These are phyloP conservation scores for Castor canadensis DNA, from an alignment of 2,113 vertebrate species.

Conservation along the genomic window DNA sequence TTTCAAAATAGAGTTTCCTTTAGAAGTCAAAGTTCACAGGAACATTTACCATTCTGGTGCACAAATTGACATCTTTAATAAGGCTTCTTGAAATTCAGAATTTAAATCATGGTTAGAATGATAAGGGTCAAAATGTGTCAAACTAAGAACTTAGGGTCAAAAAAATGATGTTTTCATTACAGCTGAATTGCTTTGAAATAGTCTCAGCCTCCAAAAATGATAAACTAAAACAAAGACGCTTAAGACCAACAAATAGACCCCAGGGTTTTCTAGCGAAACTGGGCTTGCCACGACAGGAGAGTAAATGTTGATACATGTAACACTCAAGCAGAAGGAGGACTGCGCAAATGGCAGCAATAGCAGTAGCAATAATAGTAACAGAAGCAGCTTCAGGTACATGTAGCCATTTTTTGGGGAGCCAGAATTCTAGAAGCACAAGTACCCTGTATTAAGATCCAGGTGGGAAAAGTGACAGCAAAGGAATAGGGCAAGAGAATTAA, in stretches of 20 bases:
- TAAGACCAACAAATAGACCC: conserved; percentile 24
- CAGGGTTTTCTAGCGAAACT: conserved; percentile 26
- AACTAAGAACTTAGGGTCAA: conserved; percentile 56
- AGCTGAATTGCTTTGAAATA: conserved; percentile 14
- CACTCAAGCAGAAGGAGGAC: background rate
- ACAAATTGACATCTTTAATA: conserved; percentile 79
- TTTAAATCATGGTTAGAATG: conserved; percentile 72
- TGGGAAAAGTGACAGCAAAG: background rate
- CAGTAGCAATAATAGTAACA: fast-evolving
- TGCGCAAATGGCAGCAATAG: fast-evolving
- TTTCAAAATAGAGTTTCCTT: conserved; percentile 77
- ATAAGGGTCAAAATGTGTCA: conserved; percentile 59
- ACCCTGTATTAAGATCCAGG: background rate
- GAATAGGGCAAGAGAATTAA: background rate
- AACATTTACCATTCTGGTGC: conserved; percentile 73
- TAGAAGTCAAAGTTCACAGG: conserved; percentile 77
- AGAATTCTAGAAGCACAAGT: background rate
- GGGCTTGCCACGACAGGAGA: background rate
- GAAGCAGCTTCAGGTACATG: background rate
- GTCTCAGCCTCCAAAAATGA: conserved; percentile 15
- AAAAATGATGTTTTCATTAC: conserved; percentile 63
- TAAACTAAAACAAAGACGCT: conserved; percentile 40
- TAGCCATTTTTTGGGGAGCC: background rate
- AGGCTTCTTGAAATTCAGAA: conserved; percentile 74
- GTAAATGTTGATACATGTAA: background rate